A percentile compares a stretch with the other conserved stretches of the same genome.
phyloP scores from a whole-genome alignment of 2,113 vertebrate genomes.

The Aplodontia rufa region DNA sequence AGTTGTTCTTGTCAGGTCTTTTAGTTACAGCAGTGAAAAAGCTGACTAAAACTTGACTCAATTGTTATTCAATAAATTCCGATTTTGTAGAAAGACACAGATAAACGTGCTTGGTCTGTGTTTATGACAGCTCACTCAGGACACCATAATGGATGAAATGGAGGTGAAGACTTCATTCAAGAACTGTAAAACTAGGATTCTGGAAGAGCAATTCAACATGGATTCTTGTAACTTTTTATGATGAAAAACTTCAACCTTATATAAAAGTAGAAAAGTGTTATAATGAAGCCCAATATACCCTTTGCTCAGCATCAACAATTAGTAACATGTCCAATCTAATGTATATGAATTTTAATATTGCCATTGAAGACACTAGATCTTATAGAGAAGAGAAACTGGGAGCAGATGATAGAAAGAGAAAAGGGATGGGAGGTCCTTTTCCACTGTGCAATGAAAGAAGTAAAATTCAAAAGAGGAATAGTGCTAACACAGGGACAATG shows the following conservation, averaged over 20 bases:
- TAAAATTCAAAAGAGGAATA: background rate
- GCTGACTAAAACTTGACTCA: too few species aligned
- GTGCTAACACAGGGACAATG: background rate
- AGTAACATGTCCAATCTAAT: background rate
- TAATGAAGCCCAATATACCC: background rate
- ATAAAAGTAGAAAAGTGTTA: background rate
- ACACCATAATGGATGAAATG: background rate
- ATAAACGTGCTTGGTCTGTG: too few species aligned
- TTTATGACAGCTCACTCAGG: too few species aligned
- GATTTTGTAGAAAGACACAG: too few species aligned
- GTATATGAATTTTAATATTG: background rate
- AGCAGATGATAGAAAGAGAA: background rate
- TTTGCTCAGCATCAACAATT: background rate
- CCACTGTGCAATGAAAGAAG: background rate
- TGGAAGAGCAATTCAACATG: background rate
- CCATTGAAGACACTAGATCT: background rate
- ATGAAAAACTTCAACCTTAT: background rate
- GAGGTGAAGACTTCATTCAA: background rate
- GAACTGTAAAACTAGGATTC: background rate
- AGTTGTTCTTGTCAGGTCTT: too few species aligned
- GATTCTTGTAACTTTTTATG: background rate
- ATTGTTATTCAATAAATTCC: too few species aligned
- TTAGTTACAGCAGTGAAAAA: too few species aligned
- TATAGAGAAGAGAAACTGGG: background rate
- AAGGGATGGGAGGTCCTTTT: background rate